A percentile compares a stretch with the other conserved stretches of the same genome.
Evolutionary conservation across 2,113 vertebrate species (phyloP).

Genomic region (Calyptommatus sinebrachiatus): DNA sequence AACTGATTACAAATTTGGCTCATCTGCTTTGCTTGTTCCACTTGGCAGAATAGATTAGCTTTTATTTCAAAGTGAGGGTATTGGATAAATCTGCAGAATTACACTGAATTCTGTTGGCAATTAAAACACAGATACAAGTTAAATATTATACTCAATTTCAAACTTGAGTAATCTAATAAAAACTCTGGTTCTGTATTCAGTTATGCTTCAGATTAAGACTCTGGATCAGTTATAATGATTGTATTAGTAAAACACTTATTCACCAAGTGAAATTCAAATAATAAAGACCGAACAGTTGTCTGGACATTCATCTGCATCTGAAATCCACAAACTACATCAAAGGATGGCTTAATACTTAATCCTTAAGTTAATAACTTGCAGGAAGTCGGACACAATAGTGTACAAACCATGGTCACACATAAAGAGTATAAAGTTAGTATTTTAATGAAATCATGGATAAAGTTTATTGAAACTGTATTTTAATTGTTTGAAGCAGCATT

Average conservation of each 20-base stretch:
- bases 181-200: neutral
- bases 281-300: neutral
- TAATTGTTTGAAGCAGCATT: no score
- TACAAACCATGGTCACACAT: no score
- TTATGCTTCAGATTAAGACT: neutral
- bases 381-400: no score
- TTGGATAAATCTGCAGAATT: slow-evolving; percentile 26
- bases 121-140: slow-evolving; percentile 28
- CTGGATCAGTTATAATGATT: neutral
- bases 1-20: slow-evolving; percentile 32
- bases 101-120: slow-evolving; percentile 18
- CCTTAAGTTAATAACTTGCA: no score
- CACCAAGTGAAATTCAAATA: neutral
- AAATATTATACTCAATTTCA: slow-evolving; percentile 36
- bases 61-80: slow-evolving; percentile 29
- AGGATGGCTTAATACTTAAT: no score
- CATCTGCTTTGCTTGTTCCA: slow-evolving; percentile 32
- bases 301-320: no score
- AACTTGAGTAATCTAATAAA: slow-evolving; percentile 22
- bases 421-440: no score
- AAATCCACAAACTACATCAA: no score
- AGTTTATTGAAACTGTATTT: no score
- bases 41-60: slow-evolving; percentile 22
- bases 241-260: neutral
- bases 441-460: no score